Percentiles rank a stretch among this genome's conserved stretches.
These are phyloP conservation scores for Achroia grisella DNA, from an alignment of 1,140 invertebrate genomes.

Conservation along the genomic window DNA sequence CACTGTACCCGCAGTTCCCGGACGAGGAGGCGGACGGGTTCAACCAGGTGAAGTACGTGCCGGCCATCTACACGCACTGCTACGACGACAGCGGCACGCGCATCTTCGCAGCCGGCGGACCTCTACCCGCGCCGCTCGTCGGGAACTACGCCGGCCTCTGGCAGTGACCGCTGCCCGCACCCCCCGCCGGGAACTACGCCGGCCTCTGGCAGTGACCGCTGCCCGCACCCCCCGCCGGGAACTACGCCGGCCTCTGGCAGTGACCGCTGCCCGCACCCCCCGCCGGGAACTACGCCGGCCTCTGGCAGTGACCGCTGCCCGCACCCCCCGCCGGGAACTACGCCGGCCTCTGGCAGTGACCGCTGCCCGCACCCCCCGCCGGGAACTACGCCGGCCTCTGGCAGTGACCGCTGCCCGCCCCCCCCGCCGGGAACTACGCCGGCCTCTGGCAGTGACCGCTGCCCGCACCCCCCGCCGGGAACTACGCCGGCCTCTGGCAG, in stretches of 20 bases:
- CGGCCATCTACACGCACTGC: slow-evolving; percentile 97
- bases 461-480: slow-evolving; percentile 90
- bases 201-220: slow-evolving; percentile 77
- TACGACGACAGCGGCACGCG: slow-evolving; percentile 93
- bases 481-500: slow-evolving; percentile 95
- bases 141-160: slow-evolving; percentile 86
- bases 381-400: slow-evolving; percentile 96
- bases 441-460: slow-evolving; percentile 96
- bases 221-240: neutral
- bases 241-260: slow-evolving; percentile 80
- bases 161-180: slow-evolving; percentile 61
- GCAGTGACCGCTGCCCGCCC: slow-evolving; percentile 92
- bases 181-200: slow-evolving; percentile 63
- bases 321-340: slow-evolving; percentile 54
- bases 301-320: slow-evolving; percentile 74
- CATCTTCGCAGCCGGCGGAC: slow-evolving; percentile 95
- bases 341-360: slow-evolving; percentile 95
- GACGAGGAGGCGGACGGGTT: slow-evolving; percentile 89
- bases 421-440: slow-evolving; percentile 92
- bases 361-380: slow-evolving; percentile 89
- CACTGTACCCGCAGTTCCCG: slow-evolving; percentile 77
- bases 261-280: slow-evolving; percentile 22
- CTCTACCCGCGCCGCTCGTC: slow-evolving; percentile 89
- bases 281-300: slow-evolving; percentile 73
- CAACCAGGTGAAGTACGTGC: slow-evolving; percentile 89